These are phyloP conservation scores for Eurystomus glaucurus DNA, from an alignment of 2,797 vertebrate species.

Conservation along the genomic window DNA sequence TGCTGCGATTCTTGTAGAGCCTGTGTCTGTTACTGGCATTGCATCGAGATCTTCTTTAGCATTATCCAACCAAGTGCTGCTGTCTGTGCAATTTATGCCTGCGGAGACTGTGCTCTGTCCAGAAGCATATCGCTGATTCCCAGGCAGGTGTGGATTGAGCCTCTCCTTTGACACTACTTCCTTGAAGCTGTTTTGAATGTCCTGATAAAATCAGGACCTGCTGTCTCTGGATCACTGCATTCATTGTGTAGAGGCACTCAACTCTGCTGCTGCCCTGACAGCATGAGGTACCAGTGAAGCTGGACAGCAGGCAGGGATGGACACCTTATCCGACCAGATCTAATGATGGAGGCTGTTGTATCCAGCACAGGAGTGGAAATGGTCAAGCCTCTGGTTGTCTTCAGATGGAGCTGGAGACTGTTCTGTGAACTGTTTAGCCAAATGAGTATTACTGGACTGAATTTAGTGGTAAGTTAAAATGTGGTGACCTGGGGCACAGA, in stretches of 20 bases:
- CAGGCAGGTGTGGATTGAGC: neutral
- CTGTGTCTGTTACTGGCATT: neutral
- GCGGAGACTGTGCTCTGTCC: neutral
- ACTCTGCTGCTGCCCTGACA: neutral
- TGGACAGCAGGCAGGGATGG: neutral
- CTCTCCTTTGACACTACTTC: neutral
- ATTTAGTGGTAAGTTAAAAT: neutral
- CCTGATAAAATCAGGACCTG: neutral
- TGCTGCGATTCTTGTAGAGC: neutral
- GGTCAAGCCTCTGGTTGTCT: neutral
- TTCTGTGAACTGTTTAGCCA: neutral
- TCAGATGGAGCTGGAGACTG: neutral
- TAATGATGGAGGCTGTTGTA: neutral
- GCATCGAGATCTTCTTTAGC: neutral
- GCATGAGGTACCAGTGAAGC: fast-evolving
- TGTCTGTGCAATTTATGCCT: neutral
- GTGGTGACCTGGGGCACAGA: neutral
- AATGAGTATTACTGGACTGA: neutral
- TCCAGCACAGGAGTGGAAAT: neutral
- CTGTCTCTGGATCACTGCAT: neutral
- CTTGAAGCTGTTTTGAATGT: neutral
- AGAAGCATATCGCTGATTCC: neutral
- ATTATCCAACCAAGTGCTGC: neutral
- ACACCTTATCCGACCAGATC: neutral
- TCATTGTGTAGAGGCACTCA: neutral